A percentile compares a stretch with the other conserved stretches of the same genome.
Evolutionary conservation across 2,113 vertebrate genomes (phyloP).

Genomic region (Gopherus evgoodei): DNA sequence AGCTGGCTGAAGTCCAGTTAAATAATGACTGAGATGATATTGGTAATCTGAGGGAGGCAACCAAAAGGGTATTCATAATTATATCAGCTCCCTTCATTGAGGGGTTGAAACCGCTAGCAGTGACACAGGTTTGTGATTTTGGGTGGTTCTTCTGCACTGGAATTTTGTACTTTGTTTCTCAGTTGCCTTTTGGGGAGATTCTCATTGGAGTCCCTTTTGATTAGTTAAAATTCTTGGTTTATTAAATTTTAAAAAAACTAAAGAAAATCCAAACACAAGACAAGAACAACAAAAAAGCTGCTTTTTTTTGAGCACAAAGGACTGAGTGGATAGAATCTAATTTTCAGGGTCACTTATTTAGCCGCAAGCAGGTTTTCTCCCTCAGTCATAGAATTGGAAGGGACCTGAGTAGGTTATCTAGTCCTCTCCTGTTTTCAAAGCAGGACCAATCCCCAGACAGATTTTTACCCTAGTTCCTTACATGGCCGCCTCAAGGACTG

Average conservation of each 20-base stretch:
- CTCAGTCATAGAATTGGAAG: background rate
- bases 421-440: no score
- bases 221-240: background rate
- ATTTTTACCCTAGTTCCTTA: no score
- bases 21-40: rapidly evolving
- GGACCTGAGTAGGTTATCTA: no score
- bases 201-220: background rate
- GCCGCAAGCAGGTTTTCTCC: background rate
- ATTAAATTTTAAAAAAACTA: background rate
- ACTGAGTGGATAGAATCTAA: background rate
- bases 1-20: background rate
- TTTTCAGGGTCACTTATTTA: background rate
- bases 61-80: background rate
- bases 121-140: background rate
- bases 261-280: background rate
- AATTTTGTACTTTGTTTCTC: background rate
- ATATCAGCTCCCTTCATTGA: rapidly evolving
- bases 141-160: rapidly evolving
- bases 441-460: no score
- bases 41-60: background rate
- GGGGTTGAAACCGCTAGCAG: background rate
- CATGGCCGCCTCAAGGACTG: no score
- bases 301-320: background rate
- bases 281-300: background rate
- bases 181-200: background rate